Conservation (phyloP, 2,888 invertebrate species). For the Heliconius ismenius region DNA sequence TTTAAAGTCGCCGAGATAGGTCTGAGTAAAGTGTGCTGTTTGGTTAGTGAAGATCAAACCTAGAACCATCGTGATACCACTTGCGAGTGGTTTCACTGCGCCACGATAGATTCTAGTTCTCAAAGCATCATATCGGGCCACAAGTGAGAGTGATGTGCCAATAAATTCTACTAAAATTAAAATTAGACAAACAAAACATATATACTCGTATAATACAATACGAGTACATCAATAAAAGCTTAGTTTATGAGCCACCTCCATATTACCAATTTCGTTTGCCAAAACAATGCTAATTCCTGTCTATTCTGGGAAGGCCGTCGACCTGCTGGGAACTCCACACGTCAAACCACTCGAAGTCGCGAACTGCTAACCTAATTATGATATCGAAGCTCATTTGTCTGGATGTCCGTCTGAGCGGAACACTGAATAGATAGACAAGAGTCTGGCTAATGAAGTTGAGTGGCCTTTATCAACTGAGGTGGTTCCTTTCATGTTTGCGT, state of each 20-base stretch:
- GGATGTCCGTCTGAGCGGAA: slow-evolving; percentile 1
- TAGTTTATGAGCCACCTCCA: not conserved
- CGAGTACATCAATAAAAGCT: not conserved
- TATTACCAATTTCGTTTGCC: slow-evolving; percentile 21
- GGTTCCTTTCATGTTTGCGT: not conserved
- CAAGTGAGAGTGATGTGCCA: not conserved
- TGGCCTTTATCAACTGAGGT: not conserved
- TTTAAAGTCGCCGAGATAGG: no score
- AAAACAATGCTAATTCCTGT: slow-evolving; percentile 31
- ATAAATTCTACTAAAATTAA: not conserved
- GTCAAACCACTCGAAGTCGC: slow-evolving; percentile 12
- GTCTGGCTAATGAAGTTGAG: not conserved
- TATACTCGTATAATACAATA: not conserved
- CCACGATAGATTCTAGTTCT: no score
- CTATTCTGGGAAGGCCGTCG: slow-evolving; percentile 39
- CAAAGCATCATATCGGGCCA: no score
- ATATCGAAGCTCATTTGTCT: slow-evolving; percentile 20
- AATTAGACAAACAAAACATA: not conserved
- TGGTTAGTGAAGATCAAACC: no score
- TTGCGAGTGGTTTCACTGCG: no score
- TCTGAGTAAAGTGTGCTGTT: no score
- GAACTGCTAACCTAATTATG: slow-evolving; percentile 28
- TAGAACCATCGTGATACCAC: no score
- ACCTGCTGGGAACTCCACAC: slow-evolving; percentile 26
- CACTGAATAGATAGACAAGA: not conserved